phyloP scores from a whole-genome alignment of 2,113 vertebrate species.

The Calypte anna region DNA sequence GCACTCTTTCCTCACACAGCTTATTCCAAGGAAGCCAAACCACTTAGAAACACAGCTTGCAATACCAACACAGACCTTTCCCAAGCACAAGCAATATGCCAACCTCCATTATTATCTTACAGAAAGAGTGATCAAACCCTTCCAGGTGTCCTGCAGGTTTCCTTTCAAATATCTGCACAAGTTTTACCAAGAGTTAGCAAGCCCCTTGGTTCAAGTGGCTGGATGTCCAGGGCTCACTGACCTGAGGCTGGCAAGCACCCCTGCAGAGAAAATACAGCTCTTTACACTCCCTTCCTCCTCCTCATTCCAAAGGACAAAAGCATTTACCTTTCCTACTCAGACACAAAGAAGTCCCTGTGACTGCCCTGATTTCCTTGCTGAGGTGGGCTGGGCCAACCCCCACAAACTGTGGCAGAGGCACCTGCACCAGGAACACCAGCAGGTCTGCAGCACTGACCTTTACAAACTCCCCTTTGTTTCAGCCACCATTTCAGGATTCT shows the following conservation, averaged over 20 bases:
- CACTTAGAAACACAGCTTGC: background rate
- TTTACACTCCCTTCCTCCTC: background rate
- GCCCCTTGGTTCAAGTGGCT: background rate
- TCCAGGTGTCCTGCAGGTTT: background rate
- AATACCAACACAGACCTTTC: background rate
- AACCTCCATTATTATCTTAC: background rate
- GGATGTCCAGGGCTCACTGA: background rate
- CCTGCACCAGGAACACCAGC: background rate
- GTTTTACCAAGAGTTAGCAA: background rate
- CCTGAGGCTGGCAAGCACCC: background rate
- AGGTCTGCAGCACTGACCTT: background rate
- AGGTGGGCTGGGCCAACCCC: accelerated
- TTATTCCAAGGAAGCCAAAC: background rate
- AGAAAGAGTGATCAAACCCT: background rate
- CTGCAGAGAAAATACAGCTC: background rate
- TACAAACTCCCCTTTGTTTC: background rate
- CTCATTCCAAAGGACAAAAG: background rate
- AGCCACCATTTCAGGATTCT: background rate
- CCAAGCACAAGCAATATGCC: background rate
- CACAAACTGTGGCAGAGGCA: background rate
- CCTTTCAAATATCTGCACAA: background rate
- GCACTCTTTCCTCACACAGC: background rate
- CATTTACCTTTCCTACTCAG: background rate
- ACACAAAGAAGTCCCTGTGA: background rate
- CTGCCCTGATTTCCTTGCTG: background rate